Percentiles rank a stretch among this genome's conserved stretches.
Evolutionary conservation across 2,113 vertebrate genomes (phyloP).

Genomic region (Actinemys pallida): DNA sequence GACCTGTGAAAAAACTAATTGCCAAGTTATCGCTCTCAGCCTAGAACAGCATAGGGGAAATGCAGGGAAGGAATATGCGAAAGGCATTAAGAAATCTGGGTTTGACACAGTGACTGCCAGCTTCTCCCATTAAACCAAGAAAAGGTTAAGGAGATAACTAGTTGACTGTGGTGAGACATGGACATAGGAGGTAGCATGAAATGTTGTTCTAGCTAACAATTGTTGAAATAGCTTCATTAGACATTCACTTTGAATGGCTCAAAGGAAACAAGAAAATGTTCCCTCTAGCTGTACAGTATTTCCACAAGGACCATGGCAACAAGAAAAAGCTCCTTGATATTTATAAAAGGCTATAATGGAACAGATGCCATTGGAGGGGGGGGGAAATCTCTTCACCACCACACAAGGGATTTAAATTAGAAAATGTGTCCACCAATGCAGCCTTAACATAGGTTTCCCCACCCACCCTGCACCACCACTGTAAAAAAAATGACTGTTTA

Average conservation of each 20-base stretch:
- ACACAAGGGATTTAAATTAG: constrained; percentile 1
- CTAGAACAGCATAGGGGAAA: neutral
- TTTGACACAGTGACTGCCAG: neutral
- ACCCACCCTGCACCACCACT: neutral
- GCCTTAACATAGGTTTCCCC: neutral
- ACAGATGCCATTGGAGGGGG: constrained; percentile 38
- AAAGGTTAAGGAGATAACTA: neutral
- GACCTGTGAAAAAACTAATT: constrained; percentile 55
- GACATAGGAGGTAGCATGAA: neutral
- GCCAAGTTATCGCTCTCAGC: neutral
- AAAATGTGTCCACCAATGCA: neutral
- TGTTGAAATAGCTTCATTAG: neutral
- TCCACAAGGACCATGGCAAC: constrained; percentile 62
- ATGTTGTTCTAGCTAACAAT: constrained; percentile 4
- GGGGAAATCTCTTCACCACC: neutral
- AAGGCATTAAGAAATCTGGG: neutral
- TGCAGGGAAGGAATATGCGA: neutral
- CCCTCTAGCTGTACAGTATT: constrained; percentile 22
- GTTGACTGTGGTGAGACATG: neutral
- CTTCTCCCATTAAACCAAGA: neutral
- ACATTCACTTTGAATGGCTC: constrained; percentile 4
- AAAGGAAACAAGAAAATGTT: constrained; percentile 31
- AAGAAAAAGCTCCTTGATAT: constrained; percentile 60
- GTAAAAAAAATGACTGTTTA: neutral
- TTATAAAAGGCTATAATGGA: constrained; percentile 53